These are phyloP conservation scores for Ellobium chinense DNA, from an alignment of 2,888 invertebrate genomes.

Conservation along the genomic window DNA sequence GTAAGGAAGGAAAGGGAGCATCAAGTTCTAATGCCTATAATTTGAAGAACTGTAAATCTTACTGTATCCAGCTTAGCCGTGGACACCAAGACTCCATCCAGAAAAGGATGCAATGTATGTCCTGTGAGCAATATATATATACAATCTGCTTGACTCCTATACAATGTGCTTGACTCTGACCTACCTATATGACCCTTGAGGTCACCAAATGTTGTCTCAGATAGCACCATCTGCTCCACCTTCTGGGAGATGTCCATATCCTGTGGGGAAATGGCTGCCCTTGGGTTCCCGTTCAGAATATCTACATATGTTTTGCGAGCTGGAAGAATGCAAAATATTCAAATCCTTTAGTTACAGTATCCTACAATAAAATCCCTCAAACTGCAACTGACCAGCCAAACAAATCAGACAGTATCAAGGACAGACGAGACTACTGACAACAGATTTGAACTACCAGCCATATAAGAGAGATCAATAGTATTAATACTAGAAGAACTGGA, in stretches of 20 bases:
- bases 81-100: neutral
- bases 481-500: too few relatives aligned
- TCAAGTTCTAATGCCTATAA: too few relatives aligned
- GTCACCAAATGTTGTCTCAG: conserved; percentile 72
- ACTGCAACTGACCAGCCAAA: neutral
- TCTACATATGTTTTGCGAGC: conserved; percentile 75
- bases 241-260: conserved; percentile 77
- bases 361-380: too few relatives aligned
- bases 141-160: neutral
- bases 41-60: too few relatives aligned
- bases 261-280: conserved; percentile 73
- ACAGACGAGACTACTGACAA: neutral
- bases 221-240: conserved; percentile 74
- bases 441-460: too few relatives aligned
- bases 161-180: conserved; percentile 17
- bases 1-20: too few relatives aligned
- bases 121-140: too few relatives aligned
- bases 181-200: conserved; percentile 75
- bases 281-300: conserved; percentile 70
- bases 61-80: too few relatives aligned
- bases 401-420: neutral
- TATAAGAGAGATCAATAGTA: too few relatives aligned
- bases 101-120: too few relatives aligned
- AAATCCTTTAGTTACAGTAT: too few relatives aligned
- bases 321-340: conserved; percentile 54